phyloP scores from a whole-genome alignment of 2,888 invertebrate species.

The Netelia inedita region DNA sequence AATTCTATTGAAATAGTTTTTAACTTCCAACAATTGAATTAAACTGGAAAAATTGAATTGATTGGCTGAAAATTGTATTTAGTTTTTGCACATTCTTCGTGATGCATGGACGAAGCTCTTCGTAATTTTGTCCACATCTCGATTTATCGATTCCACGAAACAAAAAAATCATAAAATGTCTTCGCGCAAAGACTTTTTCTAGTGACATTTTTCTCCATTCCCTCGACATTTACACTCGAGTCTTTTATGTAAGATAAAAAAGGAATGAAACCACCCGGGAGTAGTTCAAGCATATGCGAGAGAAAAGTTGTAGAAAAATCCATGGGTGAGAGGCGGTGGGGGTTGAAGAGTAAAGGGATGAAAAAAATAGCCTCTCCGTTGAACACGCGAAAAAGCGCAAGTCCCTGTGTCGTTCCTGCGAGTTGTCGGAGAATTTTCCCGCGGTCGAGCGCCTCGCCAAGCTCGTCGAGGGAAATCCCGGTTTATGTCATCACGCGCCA shows the following conservation, averaged over 20 bases:
- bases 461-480: conserved; percentile 58
- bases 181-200: background rate
- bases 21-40: no score
- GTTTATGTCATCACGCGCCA: conserved; percentile 61
- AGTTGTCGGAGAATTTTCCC: conserved; percentile 30
- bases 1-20: no score
- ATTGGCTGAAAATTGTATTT: no score
- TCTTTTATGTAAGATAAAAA: background rate
- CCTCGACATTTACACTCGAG: no score
- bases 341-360: background rate
- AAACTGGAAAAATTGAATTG: no score
- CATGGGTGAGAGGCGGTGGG: background rate
- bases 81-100: no score
- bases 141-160: background rate
- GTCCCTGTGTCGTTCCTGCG: background rate
- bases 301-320: background rate
- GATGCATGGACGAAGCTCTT: background rate
- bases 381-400: conserved; percentile 18
- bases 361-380: background rate
- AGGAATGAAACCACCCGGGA: background rate
- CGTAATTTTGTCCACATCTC: background rate
- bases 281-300: background rate
- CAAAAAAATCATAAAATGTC: background rate
- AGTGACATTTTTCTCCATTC: background rate
- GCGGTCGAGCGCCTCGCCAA: conserved; percentile 61